A percentile compares a stretch with the other conserved stretches of the same genome.
phyloP scores from a whole-genome alignment of 2,113 vertebrate genomes.

The Procapra przewalskii region DNA sequence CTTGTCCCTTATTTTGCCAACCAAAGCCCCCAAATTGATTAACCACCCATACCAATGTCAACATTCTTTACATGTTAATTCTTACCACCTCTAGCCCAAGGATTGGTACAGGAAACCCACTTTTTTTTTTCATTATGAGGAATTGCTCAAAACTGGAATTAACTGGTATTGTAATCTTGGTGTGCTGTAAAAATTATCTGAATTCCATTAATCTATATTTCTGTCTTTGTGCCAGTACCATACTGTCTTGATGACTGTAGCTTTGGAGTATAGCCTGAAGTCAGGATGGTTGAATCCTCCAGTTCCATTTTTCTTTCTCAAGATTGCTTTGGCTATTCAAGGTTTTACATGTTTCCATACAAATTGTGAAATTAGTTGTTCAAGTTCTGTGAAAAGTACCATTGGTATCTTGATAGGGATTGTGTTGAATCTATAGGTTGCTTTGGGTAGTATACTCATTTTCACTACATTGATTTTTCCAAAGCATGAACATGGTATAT shows the following conservation, averaged over 20 bases:
- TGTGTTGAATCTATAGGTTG: background rate
- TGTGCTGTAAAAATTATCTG: background rate
- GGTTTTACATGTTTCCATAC: background rate
- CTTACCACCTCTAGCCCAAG: background rate
- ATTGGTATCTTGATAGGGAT: background rate
- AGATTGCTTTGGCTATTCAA: background rate
- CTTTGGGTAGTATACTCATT: background rate
- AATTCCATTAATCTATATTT: background rate
- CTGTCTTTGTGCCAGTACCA: background rate
- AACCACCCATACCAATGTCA: background rate
- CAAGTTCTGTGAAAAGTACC: background rate
- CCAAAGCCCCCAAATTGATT: background rate
- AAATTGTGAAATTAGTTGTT: background rate
- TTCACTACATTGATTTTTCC: background rate
- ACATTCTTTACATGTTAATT: background rate
- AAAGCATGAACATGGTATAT: background rate
- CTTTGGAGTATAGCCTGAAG: background rate
- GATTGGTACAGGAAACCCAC: background rate
- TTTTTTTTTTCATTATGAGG: background rate
- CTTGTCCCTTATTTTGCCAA: background rate
- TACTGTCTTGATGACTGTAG: background rate
- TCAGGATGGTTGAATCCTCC: background rate
- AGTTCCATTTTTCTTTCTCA: background rate
- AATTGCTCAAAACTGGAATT: background rate
- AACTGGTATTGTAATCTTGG: background rate